Evolutionary conservation across 1,140 invertebrate genomes (phyloP).

Genomic region (Caenorhabditis brenneri): DNA sequence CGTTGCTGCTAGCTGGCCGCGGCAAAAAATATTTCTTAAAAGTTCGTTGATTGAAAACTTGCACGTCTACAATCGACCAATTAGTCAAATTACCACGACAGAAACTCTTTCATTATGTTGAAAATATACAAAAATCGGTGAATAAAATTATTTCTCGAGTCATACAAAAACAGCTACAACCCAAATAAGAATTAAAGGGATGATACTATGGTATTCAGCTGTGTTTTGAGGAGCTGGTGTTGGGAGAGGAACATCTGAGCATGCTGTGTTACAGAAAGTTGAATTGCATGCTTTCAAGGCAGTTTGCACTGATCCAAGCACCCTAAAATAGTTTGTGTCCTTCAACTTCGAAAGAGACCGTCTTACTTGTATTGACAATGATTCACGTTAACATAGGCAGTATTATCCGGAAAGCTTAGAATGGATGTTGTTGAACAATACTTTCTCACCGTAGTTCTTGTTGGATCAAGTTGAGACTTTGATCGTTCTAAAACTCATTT

Average conservation of each 20-base stretch:
- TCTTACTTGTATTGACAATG: constrained; percentile 15
- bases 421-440: not conserved
- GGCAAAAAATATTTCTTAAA: no score
- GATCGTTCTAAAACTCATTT: not conserved
- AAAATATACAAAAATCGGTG: no score
- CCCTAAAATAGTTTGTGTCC: not conserved
- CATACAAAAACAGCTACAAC: not conserved
- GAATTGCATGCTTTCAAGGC: constrained; percentile 10
- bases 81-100: no score
- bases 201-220: not conserved
- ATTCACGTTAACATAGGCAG: not conserved
- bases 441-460: not conserved
- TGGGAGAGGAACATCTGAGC: not conserved
- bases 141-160: no score
- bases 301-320: not conserved
- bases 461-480: constrained; percentile 1
- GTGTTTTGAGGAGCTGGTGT: constrained; percentile 7
- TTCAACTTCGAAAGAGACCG: not conserved
- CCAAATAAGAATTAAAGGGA: not conserved
- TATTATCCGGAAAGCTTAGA: constrained; percentile 25
- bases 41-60: no score
- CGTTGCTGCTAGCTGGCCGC: no score
- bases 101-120: no score
- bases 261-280: constrained; percentile 10
- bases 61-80: no score